These are phyloP conservation scores for Aurelia coerulea DNA, from an alignment of 30 jellyfish, hydroid and myxozoan species.

Conservation along the genomic window DNA sequence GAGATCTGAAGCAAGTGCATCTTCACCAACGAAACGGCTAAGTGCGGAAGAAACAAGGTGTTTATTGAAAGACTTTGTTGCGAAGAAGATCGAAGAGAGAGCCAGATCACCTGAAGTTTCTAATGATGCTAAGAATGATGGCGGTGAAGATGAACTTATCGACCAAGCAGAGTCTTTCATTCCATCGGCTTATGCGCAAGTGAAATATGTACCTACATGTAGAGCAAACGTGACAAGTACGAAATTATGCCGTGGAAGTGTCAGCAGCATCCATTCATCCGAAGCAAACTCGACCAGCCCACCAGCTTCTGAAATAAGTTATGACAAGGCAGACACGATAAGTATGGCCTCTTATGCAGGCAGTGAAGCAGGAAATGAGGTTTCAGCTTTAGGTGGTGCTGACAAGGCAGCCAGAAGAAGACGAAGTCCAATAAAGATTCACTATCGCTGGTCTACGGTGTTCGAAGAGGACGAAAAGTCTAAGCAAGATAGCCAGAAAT, in stretches of 20 bases:
- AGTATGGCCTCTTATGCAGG: conserved; percentile 82
- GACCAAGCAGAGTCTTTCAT: conserved; percentile 28
- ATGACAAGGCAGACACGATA: conserved; percentile 84
- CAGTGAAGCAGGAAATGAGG: conserved; percentile 69
- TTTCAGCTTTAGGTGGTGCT: conserved; percentile 47
- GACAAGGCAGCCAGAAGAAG: conserved; percentile 59
- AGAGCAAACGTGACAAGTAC: conserved; percentile 83
- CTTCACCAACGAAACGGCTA: conserved; percentile 50
- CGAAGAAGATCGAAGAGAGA: conserved; percentile 59
- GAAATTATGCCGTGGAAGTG: conserved; percentile 67
- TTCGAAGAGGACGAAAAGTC: conserved; percentile 91
- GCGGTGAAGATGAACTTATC: background rate
- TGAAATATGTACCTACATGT: conserved; percentile 60
- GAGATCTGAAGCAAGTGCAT: conserved; percentile 11
- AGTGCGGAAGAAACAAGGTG: conserved; percentile 61
- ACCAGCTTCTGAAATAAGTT: conserved; percentile 48
- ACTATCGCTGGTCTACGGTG: conserved; percentile 99
- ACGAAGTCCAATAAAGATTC: conserved; percentile 87
- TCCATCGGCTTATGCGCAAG: conserved; percentile 59
- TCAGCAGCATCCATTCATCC: conserved; percentile 61
- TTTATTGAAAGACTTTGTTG: conserved; percentile 57
- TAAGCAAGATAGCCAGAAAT: conserved; percentile 45
- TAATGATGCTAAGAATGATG: background rate
- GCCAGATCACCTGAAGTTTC: conserved; percentile 44
- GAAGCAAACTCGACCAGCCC: conserved; percentile 60